These are phyloP conservation scores for Prunella strophiata DNA, from an alignment of 2,797 vertebrate genomes.

Conservation along the genomic window DNA sequence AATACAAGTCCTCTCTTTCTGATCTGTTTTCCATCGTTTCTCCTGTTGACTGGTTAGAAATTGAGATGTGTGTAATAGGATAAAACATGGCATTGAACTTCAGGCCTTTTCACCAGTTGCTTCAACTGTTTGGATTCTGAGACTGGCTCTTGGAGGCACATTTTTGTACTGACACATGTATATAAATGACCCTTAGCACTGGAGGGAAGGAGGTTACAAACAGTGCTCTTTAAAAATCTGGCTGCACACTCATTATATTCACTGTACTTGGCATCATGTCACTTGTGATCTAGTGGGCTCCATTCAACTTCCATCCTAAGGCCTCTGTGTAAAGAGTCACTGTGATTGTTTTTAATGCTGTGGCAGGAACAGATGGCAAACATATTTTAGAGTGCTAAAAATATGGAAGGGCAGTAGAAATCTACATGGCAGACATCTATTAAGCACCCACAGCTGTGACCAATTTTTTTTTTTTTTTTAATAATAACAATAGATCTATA, in stretches of 20 bases:
- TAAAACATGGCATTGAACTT: slow-evolving; percentile 18
- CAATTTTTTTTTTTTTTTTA: neutral
- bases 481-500: neutral
- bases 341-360: slow-evolving; percentile 36
- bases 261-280: slow-evolving; percentile 57
- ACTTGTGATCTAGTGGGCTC: slow-evolving; percentile 63
- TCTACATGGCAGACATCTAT: slow-evolving; percentile 45
- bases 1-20: neutral
- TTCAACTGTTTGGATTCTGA: slow-evolving; percentile 24
- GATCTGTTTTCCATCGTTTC: neutral
- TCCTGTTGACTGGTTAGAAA: slow-evolving; percentile 2
- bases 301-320: slow-evolving; percentile 66
- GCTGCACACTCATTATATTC: slow-evolving; percentile 48
- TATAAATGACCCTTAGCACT: slow-evolving; percentile 47
- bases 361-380: slow-evolving; percentile 70
- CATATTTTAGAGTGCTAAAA: slow-evolving; percentile 53
- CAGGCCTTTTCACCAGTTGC: slow-evolving; percentile 48
- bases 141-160: neutral
- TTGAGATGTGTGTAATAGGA: neutral
- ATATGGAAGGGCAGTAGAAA: slow-evolving; percentile 14
- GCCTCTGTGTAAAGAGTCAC: neutral
- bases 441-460: slow-evolving; percentile 39
- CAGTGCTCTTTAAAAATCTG: neutral
- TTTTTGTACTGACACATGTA: slow-evolving; percentile 41
- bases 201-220: slow-evolving; percentile 22